Percentiles rank a stretch among this genome's conserved stretches.
Conservation (phyloP, 1,140 invertebrate species). For the Lepidurus couesii region DNA sequence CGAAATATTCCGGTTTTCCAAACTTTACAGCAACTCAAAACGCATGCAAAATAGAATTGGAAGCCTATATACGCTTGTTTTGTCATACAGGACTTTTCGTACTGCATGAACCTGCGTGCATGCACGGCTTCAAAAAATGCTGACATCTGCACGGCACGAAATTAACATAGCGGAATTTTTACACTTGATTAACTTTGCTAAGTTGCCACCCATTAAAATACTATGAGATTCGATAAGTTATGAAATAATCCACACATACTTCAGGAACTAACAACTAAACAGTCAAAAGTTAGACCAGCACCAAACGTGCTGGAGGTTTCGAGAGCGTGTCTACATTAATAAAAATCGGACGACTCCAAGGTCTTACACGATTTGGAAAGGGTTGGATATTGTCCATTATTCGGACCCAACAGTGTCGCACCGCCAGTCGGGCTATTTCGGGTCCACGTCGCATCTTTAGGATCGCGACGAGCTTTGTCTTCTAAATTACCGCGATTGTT, state of each 20-base stretch:
- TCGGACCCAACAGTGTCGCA: constrained; percentile 42
- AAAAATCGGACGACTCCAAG: constrained; percentile 86
- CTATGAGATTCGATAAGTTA: constrained; percentile 3
- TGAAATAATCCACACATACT: constrained; percentile 2
- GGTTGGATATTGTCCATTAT: constrained; percentile 54
- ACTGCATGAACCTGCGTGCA: no score
- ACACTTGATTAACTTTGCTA: not conserved
- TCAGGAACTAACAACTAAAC: constrained; percentile 5
- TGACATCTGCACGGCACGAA: no score
- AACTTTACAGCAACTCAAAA: no score
- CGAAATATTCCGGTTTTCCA: no score
- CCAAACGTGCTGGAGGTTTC: not conserved
- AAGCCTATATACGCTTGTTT: no score
- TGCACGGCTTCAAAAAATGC: no score
- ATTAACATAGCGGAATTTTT: no score
- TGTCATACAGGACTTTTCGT: no score
- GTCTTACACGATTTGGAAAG: constrained; percentile 91
- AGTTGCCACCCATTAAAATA: not conserved
- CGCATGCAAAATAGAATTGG: no score
- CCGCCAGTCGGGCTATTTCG: constrained; percentile 27
- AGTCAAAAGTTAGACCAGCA: not conserved
- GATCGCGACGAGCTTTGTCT: constrained; percentile 36
- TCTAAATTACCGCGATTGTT: constrained; percentile 39
- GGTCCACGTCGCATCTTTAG: constrained; percentile 22
- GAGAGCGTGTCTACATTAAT: constrained; percentile 56